phyloP scores from a whole-genome alignment of 2,113 vertebrate species.

The Chaetura pelagica region DNA sequence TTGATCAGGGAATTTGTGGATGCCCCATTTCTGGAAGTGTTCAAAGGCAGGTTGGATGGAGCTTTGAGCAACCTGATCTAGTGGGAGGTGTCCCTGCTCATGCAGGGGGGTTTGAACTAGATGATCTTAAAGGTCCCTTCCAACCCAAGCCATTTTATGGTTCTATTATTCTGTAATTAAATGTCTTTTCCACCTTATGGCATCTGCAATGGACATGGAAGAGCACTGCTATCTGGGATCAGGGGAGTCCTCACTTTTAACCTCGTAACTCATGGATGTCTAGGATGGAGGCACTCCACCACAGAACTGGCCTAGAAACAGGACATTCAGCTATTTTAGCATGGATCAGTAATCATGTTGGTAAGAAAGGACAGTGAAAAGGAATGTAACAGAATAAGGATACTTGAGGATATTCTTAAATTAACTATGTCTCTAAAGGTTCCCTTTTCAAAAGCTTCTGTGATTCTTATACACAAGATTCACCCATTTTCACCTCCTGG shows the following conservation, averaged over 20 bases:
- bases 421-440: background rate
- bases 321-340: background rate
- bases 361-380: background rate
- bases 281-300: background rate
- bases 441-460: background rate
- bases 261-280: background rate
- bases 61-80: no score
- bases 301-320: background rate
- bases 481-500: background rate
- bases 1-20: no score
- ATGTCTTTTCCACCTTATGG: background rate
- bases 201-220: background rate
- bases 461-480: background rate
- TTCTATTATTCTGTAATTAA: background rate
- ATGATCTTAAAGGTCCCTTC: no score
- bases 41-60: no score
- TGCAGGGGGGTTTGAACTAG: no score
- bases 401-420: background rate
- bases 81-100: no score
- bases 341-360: background rate
- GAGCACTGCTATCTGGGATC: background rate
- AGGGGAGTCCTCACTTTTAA: background rate
- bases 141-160: no score
- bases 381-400: background rate
- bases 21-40: no score